These are phyloP conservation scores for Lophius piscatorius DNA, from an alignment of 2,113 vertebrate species.

Conservation along the genomic window DNA sequence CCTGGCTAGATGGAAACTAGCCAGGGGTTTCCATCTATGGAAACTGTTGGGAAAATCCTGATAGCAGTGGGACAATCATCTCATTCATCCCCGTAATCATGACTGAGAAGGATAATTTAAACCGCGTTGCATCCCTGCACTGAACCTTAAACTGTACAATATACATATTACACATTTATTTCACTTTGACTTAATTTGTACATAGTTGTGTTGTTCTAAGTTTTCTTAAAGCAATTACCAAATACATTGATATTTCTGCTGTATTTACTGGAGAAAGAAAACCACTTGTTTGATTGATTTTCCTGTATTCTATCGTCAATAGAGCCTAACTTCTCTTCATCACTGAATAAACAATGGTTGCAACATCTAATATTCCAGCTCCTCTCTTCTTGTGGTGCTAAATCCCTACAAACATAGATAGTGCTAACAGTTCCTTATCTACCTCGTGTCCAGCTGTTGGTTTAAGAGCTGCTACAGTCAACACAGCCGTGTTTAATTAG, in stretches of 20 bases:
- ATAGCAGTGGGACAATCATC: constrained; percentile 25
- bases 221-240: constrained; percentile 21
- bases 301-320: background rate
- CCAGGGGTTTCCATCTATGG: constrained; percentile 17
- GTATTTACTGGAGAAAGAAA: constrained; percentile 38
- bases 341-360: background rate
- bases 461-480: constrained; percentile 48
- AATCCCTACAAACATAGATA: constrained; percentile 48
- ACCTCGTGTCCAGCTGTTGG: constrained; percentile 48
- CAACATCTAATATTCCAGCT: constrained; percentile 12
- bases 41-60: constrained; percentile 10
- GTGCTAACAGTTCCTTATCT: constrained; percentile 55
- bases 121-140: constrained; percentile 26
- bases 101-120: constrained; percentile 12
- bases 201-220: constrained; percentile 38
- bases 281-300: background rate
- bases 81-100: constrained; percentile 24
- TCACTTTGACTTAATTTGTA: constrained; percentile 50
- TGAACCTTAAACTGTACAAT: constrained; percentile 32
- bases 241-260: constrained; percentile 21
- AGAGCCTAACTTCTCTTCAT: background rate
- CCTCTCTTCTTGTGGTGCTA: constrained; percentile 15
- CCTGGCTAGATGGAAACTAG: constrained; percentile 26
- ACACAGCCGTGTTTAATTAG: constrained; percentile 58
- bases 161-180: constrained; percentile 42